These are phyloP conservation scores for Hylomyscus alleni DNA, from an alignment of 2,797 vertebrate species.

Conservation along the genomic window DNA sequence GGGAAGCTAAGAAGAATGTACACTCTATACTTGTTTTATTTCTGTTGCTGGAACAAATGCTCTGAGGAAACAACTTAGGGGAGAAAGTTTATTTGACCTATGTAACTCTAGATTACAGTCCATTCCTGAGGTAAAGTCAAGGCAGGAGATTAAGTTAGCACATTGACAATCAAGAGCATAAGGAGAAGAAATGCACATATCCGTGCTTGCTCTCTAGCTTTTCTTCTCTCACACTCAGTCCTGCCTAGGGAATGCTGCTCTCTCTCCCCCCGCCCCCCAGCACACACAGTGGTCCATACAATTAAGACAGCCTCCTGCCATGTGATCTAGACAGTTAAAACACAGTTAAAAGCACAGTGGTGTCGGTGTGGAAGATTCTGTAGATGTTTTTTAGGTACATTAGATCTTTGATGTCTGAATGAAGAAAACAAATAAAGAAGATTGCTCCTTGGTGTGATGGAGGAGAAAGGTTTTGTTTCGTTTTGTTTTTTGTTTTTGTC, in stretches of 20 bases:
- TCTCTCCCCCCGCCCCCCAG: no score
- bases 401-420: not conserved
- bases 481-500: no score
- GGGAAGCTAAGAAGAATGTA: not conserved
- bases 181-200: not conserved
- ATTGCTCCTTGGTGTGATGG: not conserved
- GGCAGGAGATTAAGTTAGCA: not conserved
- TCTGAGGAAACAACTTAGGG: not conserved
- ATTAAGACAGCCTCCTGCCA: not conserved
- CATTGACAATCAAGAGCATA: not conserved
- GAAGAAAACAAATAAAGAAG: not conserved
- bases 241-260: not conserved
- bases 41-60: not conserved
- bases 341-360: not conserved
- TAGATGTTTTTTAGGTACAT: not conserved
- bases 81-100: not conserved
- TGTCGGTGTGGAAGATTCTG: not conserved
- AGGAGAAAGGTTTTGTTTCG: no score
- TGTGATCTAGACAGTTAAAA: not conserved
- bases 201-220: not conserved
- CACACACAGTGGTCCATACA: not conserved
- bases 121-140: not conserved
- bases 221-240: not conserved
- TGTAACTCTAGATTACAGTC: not conserved
- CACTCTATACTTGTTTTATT: not conserved